A percentile compares a stretch with the other conserved stretches of the same genome.
phyloP scores from a whole-genome alignment of 2,888 invertebrate genomes.

The Lasioglossum zephyrum region DNA sequence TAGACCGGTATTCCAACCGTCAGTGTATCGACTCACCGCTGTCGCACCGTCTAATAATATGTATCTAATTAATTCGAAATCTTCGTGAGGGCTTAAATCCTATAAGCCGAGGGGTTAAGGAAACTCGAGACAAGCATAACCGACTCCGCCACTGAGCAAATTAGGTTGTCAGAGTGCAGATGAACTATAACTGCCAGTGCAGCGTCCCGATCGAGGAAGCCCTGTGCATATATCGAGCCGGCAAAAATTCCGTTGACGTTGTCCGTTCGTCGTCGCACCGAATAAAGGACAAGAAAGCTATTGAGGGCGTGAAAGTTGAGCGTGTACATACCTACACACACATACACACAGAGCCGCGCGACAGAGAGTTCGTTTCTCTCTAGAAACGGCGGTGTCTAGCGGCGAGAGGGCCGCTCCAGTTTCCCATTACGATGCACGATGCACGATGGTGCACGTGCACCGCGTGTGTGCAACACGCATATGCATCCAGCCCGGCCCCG shows the following conservation, averaged over 20 bases:
- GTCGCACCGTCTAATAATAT: background rate
- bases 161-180: background rate
- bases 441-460: conserved; percentile 7
- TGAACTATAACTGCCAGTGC: background rate
- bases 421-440: conserved; percentile 48
- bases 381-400: conserved; percentile 1
- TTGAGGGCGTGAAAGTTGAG: conserved; percentile 13
- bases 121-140: background rate
- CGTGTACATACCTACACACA: background rate
- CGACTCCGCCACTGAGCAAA: background rate
- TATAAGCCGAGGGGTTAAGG: background rate
- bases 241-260: conserved; percentile 11
- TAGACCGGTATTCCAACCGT: too few species aligned
- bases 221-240: background rate
- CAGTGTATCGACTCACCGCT: too few species aligned
- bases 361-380: background rate
- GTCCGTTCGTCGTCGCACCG: conserved; percentile 3
- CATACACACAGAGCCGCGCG: background rate
- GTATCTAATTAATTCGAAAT: background rate
- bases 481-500: conserved; percentile 30
- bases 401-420: conserved; percentile 47
- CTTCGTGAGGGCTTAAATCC: background rate
- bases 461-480: background rate
- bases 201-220: background rate
- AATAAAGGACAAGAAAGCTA: conserved; percentile 11